A percentile compares a stretch with the other conserved stretches of the same genome.
Conservation (phyloP, 1,140 invertebrate species). For the Pemphigus obesinymphae region DNA sequence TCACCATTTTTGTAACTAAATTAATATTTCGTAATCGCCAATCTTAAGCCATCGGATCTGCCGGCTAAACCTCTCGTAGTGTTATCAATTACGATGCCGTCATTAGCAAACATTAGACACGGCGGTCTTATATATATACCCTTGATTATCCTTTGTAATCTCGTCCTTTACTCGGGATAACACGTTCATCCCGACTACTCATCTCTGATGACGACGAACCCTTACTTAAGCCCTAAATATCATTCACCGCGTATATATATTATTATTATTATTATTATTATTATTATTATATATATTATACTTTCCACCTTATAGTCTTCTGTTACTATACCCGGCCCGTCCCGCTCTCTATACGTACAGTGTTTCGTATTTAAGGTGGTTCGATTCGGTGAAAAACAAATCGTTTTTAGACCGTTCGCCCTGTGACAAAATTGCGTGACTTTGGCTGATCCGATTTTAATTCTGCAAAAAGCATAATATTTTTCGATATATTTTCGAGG, state of each 20-base stretch:
- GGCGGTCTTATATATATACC: not conserved
- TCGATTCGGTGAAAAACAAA: too few relatives aligned
- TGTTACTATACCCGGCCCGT: too few relatives aligned
- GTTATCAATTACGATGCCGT: slow-evolving; percentile 26
- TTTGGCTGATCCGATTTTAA: too few relatives aligned
- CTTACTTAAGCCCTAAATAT: not conserved
- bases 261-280: too few relatives aligned
- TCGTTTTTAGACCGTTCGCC: too few relatives aligned
- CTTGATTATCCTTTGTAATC: slow-evolving; percentile 16
- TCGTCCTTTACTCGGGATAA: not conserved
- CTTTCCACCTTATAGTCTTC: too few relatives aligned
- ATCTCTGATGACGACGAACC: slow-evolving; percentile 1
- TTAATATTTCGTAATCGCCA: slow-evolving; percentile 18
- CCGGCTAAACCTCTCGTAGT: not conserved
- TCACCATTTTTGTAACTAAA: not conserved
- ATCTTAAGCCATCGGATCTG: not conserved
- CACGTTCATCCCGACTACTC: not conserved
- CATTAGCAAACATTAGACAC: slow-evolving; percentile 9
- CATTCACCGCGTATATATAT: not conserved
- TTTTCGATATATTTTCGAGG: too few relatives aligned
- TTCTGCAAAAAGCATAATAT: too few relatives aligned
- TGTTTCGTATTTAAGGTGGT: too few relatives aligned
- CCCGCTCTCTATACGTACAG: too few relatives aligned
- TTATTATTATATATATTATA: too few relatives aligned
- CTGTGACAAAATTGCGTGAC: too few relatives aligned